Evolutionary conservation across 2,888 invertebrate genomes (phyloP).

Genomic region (Strigamia transsilvanica): DNA sequence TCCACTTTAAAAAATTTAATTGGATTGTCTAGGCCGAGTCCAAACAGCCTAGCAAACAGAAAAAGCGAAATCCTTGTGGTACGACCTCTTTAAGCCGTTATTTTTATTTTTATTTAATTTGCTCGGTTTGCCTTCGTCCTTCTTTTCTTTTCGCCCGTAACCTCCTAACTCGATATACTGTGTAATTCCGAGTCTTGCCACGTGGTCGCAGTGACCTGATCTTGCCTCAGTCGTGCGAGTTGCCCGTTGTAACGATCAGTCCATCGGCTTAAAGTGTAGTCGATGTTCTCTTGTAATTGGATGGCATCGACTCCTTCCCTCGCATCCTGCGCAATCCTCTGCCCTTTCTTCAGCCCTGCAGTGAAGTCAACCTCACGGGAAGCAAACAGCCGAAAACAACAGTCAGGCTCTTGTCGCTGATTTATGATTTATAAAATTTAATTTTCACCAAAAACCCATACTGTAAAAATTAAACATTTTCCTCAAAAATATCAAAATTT

Average conservation of each 20-base stretch:
- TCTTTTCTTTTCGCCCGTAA: not conserved
- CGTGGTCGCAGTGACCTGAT: slow-evolving; percentile 23
- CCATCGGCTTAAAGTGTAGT: slow-evolving; percentile 35
- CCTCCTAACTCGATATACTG: not conserved
- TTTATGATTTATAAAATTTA: no score
- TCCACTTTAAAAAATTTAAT: no score
- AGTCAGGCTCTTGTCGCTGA: no score
- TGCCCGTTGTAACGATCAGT: not conserved
- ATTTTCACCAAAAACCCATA: no score
- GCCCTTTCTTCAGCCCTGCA: not conserved
- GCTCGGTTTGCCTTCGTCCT: not conserved
- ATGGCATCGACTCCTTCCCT: slow-evolving; percentile 15
- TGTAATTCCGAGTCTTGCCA: not conserved
- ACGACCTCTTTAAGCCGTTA: not conserved
- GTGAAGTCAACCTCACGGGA: not conserved
- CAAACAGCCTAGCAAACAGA: no score
- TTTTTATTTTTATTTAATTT: slow-evolving; percentile 21
- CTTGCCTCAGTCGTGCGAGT: not conserved
- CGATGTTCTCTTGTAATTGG: slow-evolving; percentile 43
- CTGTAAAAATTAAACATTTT: no score
- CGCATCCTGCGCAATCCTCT: not conserved
- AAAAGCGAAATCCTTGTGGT: not conserved
- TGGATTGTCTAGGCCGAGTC: no score
- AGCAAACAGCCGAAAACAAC: not conserved
- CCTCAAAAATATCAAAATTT: no score